These are phyloP conservation scores for Microtus obscurus DNA, from an alignment of 2,797 vertebrate genomes.

Conservation along the genomic window DNA sequence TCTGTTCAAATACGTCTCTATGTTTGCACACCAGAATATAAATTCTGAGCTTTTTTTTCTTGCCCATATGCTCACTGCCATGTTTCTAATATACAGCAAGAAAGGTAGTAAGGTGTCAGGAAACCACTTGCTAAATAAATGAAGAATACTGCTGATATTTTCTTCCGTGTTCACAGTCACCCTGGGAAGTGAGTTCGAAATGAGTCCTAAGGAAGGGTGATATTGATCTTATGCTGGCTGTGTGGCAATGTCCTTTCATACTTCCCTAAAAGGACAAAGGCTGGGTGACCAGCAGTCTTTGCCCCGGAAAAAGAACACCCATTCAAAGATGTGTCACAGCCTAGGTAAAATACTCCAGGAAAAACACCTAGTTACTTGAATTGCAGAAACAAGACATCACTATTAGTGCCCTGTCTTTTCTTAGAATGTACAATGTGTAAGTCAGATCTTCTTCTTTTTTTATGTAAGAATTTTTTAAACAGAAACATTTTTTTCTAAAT, in stretches of 20 bases:
- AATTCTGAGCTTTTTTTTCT: not conserved
- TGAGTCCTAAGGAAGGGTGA: constrained; percentile 58
- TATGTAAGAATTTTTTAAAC: constrained; percentile 6
- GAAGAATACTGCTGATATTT: not conserved
- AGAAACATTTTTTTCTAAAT: constrained; percentile 11
- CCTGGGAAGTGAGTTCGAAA: constrained; percentile 71
- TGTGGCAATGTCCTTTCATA: not conserved
- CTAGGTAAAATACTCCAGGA: not conserved
- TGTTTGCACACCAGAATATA: not conserved
- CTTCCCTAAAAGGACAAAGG: not conserved
- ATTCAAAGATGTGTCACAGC: not conserved
- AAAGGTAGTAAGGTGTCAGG: not conserved
- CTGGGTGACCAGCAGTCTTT: not conserved
- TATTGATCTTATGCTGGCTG: not conserved
- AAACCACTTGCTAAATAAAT: not conserved
- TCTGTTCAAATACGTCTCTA: not conserved
- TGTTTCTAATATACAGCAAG: not conserved
- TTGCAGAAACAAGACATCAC: not conserved
- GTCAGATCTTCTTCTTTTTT: not conserved
- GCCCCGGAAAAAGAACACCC: not conserved
- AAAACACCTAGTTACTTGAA: not conserved
- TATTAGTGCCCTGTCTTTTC: rapidly evolving
- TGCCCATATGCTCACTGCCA: not conserved
- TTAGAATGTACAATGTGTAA: rapidly evolving
- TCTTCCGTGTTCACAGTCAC: too few species aligned